Percentiles rank a stretch among this genome's conserved stretches.
Evolutionary conservation across 2,888 invertebrate species (phyloP).

Genomic region (Alcis repandata): DNA sequence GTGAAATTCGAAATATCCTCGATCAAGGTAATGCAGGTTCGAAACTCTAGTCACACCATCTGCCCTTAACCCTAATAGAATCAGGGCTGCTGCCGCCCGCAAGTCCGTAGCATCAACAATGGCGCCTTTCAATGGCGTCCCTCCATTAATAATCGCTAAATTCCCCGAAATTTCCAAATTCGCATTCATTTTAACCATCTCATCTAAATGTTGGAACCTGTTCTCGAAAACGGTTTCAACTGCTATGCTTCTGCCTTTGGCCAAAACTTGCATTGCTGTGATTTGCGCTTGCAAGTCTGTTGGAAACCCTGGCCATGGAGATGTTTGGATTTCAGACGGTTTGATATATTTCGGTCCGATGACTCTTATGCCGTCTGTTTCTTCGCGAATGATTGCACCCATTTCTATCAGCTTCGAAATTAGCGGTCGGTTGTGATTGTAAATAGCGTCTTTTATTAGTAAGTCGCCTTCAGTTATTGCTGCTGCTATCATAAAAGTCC

Average conservation of each 20-base stretch:
- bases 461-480: constrained; percentile 41
- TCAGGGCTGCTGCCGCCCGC: constrained; percentile 35
- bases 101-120: constrained; percentile 30
- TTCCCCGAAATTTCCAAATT: constrained; percentile 15
- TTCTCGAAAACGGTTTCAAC: constrained; percentile 39
- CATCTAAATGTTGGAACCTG: constrained; percentile 35
- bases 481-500: constrained; percentile 46
- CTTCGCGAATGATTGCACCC: constrained; percentile 31
- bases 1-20: constrained; percentile 39
- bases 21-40: constrained; percentile 33
- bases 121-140: constrained; percentile 8
- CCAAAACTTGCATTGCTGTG: constrained; percentile 21
- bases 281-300: constrained; percentile 40
- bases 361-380: constrained; percentile 30
- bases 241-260: constrained; percentile 27
- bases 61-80: constrained; percentile 33
- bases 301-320: constrained; percentile 37
- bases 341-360: constrained; percentile 31
- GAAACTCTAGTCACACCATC: constrained; percentile 28
- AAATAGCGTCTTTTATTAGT: constrained; percentile 26
- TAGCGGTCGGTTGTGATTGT: constrained; percentile 18
- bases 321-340: constrained; percentile 21
- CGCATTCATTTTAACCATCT: constrained; percentile 32
- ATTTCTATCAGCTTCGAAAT: constrained; percentile 28
- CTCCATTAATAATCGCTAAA: constrained; percentile 25